Evolutionary conservation across 1,140 invertebrate genomes (phyloP), one percentile per base, ranked within the genome.

Genomic region (Melanaphis sacchari): DNA sequence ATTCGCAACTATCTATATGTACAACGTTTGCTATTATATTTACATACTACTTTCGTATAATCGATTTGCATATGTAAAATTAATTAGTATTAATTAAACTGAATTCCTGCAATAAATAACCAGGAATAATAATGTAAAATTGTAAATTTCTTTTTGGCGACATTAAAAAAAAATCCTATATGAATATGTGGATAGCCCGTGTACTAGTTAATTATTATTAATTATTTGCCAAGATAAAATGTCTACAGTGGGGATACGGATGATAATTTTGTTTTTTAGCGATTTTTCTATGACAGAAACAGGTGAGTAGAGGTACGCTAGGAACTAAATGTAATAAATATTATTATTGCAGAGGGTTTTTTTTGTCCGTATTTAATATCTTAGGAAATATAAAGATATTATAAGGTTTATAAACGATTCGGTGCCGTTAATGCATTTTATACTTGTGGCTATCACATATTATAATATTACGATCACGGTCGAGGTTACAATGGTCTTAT

Each of bases 221-320:
- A 22, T 93, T 54, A 93, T 82, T 96, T 98, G 97, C 15, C 4
- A 36, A 76, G n/a, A n/a, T 76, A 21, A 76, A 76, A 76, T 76
- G 5, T n/a, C 59, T 76, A n/a, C 59, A 36, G 59, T 21, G 59
- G 59, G 5, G 59, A 4, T 11, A 3, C 59, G 15, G 15, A 31
- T 31, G 54, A 66, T 66, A 9, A 66, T 66, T 66, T 66, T n/a
- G 31, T 31, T 66, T 66, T 31, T 66, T 18, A n/a, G 9, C 11
- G 11, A 36, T n/a, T 76, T 76, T 0, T n/a, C 24, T n/a, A 76
- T 15, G 11, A 18, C n/a, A 3, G n/a, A 66, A 66, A 66, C 31
- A 31, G 31, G 11, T 4, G 9, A 66, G 59, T 66, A 26, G 0
- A 66, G 9, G 26, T 31, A 66, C 59, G 31, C 59, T 2, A 66